Evolutionary conservation across 2,113 vertebrate species (phyloP).

Genomic region (Catharus bicknelli): DNA sequence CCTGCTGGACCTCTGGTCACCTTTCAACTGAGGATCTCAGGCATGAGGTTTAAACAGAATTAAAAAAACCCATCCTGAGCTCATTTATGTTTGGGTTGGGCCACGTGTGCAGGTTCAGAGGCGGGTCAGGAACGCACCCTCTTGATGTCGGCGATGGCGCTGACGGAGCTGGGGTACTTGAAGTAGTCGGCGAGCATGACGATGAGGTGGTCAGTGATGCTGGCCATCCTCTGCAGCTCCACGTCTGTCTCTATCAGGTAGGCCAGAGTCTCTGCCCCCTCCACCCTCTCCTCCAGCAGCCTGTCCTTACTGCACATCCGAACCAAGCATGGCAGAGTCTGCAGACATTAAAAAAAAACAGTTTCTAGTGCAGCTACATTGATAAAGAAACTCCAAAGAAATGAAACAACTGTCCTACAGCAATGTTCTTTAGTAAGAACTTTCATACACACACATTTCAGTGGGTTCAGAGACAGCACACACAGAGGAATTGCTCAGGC

Average conservation of each 20-base stretch:
- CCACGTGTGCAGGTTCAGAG: neutral
- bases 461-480: neutral
- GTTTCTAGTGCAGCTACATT: neutral
- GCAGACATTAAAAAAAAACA: neutral
- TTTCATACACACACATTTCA: neutral
- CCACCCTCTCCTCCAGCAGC: constrained; percentile 93
- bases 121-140: constrained; percentile 79
- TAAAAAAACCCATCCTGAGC: neutral
- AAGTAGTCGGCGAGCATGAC: constrained; percentile 98
- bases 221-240: constrained; percentile 95
- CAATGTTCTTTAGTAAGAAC: neutral
- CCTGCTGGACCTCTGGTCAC: neutral
- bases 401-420: neutral
- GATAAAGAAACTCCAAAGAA: neutral
- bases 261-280: constrained; percentile 95
- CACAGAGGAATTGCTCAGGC: neutral
- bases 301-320: constrained; percentile 98
- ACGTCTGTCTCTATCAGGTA: constrained; percentile 97
- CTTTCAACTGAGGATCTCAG: neutral
- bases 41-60: neutral
- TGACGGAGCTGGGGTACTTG: constrained; percentile 98
- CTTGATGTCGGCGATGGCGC: constrained; percentile 97
- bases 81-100: neutral
- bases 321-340: constrained; percentile 96
- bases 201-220: constrained; percentile 95